Evolutionary conservation across 1,140 invertebrate species (phyloP).

Genomic region (Drosophila oshimai): DNA sequence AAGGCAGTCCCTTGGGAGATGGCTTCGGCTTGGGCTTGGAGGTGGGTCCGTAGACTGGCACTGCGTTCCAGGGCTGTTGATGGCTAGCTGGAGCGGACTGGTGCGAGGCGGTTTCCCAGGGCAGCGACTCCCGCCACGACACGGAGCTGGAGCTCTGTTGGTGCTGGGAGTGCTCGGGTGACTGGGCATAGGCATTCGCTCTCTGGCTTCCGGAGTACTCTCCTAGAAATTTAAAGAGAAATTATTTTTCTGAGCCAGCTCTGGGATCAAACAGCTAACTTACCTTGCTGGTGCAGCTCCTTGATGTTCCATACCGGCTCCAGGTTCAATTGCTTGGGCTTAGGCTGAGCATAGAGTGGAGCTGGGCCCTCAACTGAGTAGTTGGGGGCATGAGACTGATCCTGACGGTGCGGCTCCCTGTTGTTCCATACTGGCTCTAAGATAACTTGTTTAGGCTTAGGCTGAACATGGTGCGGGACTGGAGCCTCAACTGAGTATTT

Average conservation of each 20-base stretch:
- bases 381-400: background rate
- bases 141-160: slow-evolving; percentile 2
- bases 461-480: background rate
- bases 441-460: too few species aligned
- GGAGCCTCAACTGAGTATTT: slow-evolving; percentile 9
- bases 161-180: slow-evolving; percentile 3
- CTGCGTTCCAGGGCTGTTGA: slow-evolving; percentile 7
- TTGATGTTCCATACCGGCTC: slow-evolving; percentile 42
- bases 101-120: slow-evolving; percentile 39
- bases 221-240: background rate
- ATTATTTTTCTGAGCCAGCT: background rate
- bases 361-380: too few species aligned
- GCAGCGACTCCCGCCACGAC: slow-evolving; percentile 48
- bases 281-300: slow-evolving; percentile 30
- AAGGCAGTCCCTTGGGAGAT: background rate
- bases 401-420: background rate
- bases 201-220: background rate
- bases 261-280: background rate
- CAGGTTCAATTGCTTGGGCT: slow-evolving; percentile 10
- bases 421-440: too few species aligned
- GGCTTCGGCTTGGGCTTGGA: slow-evolving; percentile 4
- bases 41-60: background rate
- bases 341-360: background rate
- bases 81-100: slow-evolving; percentile 12
- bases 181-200: slow-evolving; percentile 25